phyloP scores from a whole-genome alignment of 2,113 vertebrate species.

The Apodemus speciosus region DNA sequence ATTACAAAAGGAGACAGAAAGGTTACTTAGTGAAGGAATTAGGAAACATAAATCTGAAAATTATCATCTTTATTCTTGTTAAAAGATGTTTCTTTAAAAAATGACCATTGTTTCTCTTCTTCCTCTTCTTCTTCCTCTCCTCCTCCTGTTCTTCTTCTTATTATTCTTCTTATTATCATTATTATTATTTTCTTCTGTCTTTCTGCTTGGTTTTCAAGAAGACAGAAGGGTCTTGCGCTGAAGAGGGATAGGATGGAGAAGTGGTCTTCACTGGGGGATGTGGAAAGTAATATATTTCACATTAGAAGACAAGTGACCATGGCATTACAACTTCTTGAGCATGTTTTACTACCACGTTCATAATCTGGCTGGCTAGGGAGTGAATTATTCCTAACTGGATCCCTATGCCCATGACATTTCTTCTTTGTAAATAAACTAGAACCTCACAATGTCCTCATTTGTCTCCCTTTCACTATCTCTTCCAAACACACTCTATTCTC shows the following conservation, averaged over 20 bases:
- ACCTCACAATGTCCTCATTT: neutral
- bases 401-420: neutral
- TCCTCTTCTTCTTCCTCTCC: too few relatives aligned
- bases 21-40: neutral
- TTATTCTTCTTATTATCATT: too few relatives aligned
- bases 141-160: too few relatives aligned
- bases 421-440: neutral
- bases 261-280: neutral
- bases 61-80: neutral
- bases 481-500: neutral
- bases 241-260: neutral
- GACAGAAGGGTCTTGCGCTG: fast-evolving
- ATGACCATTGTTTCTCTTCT: neutral
- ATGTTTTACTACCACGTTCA: neutral
- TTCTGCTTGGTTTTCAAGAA: neutral
- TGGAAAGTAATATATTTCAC: neutral
- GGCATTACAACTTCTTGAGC: neutral
- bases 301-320: too few relatives aligned
- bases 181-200: too few relatives aligned
- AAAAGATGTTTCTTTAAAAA: neutral
- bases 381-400: neutral
- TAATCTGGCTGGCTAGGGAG: neutral
- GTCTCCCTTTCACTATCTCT: neutral
- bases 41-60: neutral
- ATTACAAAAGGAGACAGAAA: neutral